Conservation (phyloP, 2,797 vertebrate genomes). For the Iguana delicatissima region DNA sequence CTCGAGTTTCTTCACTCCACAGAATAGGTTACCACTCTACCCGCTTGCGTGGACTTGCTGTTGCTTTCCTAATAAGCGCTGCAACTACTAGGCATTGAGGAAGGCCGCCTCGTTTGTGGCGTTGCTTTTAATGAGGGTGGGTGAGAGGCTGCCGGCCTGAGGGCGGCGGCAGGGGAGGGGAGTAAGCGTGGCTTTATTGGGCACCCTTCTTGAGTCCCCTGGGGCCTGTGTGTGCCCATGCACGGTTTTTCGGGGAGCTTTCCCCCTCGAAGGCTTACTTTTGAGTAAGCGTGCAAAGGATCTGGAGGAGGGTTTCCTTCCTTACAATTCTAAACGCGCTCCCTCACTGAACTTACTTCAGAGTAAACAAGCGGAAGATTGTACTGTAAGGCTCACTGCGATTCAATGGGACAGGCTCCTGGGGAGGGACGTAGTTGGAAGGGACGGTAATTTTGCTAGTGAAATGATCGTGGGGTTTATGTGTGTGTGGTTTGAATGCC, state of each 20-base stretch:
- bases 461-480: neutral
- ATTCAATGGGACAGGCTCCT: neutral
- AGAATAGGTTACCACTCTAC: too few relatives aligned
- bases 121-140: neutral
- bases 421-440: too few relatives aligned
- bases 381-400: neutral
- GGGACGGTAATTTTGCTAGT: neutral
- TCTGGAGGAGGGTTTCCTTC: neutral
- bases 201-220: neutral
- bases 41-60: neutral
- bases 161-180: neutral
- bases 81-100: too few relatives aligned
- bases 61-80: neutral
- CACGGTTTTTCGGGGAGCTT: too few relatives aligned
- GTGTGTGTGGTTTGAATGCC: too few relatives aligned
- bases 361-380: neutral
- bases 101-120: too few relatives aligned
- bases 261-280: neutral
- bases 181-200: too few relatives aligned
- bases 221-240: neutral
- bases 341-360: neutral
- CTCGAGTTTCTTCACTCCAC: too few relatives aligned
- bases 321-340: neutral
- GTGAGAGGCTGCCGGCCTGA: neutral
- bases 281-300: neutral